phyloP scores from a whole-genome alignment of 2,888 invertebrate species.

The Drosophila tripunctata region DNA sequence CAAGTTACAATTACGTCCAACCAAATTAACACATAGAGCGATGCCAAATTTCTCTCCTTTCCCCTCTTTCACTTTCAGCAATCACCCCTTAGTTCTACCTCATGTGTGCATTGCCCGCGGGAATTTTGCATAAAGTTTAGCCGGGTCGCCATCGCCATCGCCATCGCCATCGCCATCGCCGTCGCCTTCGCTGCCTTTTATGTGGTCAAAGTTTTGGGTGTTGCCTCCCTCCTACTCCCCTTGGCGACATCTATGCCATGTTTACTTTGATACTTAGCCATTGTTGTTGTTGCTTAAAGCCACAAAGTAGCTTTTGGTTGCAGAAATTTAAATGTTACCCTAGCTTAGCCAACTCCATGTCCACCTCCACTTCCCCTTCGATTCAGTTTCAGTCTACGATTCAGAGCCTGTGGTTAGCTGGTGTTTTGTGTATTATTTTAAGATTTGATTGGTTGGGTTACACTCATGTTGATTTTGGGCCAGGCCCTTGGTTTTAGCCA shows the following conservation, averaged over 20 bases:
- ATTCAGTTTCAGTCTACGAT: slow-evolving; percentile 1
- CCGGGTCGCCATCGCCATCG: slow-evolving; percentile 27
- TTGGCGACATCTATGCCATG: slow-evolving; percentile 75
- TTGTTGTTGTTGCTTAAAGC: slow-evolving; percentile 73
- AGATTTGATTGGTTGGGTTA: slow-evolving; percentile 63
- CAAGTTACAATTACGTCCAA: slow-evolving; percentile 82
- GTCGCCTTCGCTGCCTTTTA: slow-evolving; percentile 45
- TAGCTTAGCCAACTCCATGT: slow-evolving; percentile 39
- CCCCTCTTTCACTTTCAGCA: background rate
- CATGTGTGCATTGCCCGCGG: slow-evolving; percentile 61
- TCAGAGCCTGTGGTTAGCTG: slow-evolving; percentile 43
- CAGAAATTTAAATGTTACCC: slow-evolving; percentile 71
- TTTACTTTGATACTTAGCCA: slow-evolving; percentile 76
- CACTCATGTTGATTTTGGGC: slow-evolving; percentile 48
- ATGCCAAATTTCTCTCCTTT: background rate
- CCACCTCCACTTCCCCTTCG: background rate
- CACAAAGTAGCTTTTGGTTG: slow-evolving; percentile 81
- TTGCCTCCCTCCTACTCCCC: background rate
- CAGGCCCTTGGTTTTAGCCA: slow-evolving; percentile 10
- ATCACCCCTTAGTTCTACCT: background rate
- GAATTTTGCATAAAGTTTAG: slow-evolving; percentile 69
- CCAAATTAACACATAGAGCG: slow-evolving; percentile 76
- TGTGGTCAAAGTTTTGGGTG: slow-evolving; percentile 68
- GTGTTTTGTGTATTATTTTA: slow-evolving; percentile 70
- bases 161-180: slow-evolving; percentile 25